Base-by-base conservation (phyloP, 2,113 vertebrate genomes). In the Thinocorus orbignyianus region DNA sequence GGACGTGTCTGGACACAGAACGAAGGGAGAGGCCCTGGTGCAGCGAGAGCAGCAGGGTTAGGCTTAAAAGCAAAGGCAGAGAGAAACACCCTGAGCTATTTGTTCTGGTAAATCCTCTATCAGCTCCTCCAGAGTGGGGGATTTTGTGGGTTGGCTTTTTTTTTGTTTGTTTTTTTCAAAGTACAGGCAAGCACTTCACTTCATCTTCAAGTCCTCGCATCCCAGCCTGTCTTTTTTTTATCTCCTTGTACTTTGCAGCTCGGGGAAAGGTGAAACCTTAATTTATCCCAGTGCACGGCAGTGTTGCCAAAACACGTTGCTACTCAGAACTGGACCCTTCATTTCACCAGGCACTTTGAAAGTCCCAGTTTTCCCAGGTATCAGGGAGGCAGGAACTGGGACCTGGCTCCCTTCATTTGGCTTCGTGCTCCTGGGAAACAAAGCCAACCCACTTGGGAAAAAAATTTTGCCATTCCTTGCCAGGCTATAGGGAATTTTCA, bases 1-100 rank as follows among this genome's bases (percentile, higher is more conserved):
- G 10, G 92, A 83, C 98, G 74, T 90, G 98, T 96, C 98, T 79
- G 9, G 89, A 97, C 98, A 97, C 98, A 96, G 39, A 88, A 35
- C 17, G 14, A 28, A 82, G 96, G 97, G 96, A 94, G 96, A 93
- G 96, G 97, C 96, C 82, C 25, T 31, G 8, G 13, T 11, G 41
- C 49, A 70, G 81, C 49, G 64, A 68, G 46, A 64, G 62, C 28
- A 44, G 81, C 48, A 26, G 90, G 77, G 33, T 58, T 62, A 24
- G 60, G 17, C 79, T 94, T 57, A 74, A 44, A 71, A 78, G 72
- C 41, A 13, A n/a, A 16, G 73, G 25, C 9, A 41, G 17, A 24
- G 54, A 69, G 77, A 49, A 88, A 95, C 61, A 61, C 76, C 92
- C 77, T 16, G 2, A 83, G 51, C 37, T 62, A 18, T 90, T 89